These are phyloP conservation scores for Byasa hedistus DNA, from an alignment of 2,888 invertebrate genomes.

Conservation along the genomic window DNA sequence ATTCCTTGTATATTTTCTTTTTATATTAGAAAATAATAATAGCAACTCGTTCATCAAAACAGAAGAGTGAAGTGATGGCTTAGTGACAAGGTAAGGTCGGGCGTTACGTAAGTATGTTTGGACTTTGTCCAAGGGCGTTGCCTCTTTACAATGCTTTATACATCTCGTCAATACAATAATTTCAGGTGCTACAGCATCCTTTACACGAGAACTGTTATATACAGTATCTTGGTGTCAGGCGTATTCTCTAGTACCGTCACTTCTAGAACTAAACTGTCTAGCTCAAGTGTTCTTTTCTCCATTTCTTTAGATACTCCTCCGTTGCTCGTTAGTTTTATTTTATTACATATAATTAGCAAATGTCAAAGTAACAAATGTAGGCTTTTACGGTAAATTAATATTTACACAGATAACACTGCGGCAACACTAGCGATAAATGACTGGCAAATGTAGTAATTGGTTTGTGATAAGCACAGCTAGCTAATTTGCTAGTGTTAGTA, in stretches of 20 bases:
- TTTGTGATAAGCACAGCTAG: neutral
- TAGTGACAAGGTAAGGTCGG: neutral
- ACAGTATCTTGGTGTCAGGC: no score
- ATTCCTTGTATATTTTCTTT: no score
- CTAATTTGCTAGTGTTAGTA: neutral
- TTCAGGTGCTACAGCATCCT: no score
- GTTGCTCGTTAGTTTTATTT: no score
- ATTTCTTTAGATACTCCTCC: no score
- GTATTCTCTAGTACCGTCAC: no score
- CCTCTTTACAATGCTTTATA: neutral
- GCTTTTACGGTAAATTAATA: neutral
- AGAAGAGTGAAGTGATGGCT: neutral
- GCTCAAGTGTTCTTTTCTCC: no score
- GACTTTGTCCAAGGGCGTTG: constrained; percentile 5
- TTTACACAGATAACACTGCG: neutral
- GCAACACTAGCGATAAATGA: neutral
- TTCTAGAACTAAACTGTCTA: no score
- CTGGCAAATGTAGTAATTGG: neutral
- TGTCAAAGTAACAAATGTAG: no score
- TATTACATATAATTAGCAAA: neutral
- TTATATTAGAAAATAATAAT: no score
- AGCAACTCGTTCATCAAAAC: neutral
- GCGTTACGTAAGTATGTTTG: neutral
- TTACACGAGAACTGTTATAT: no score
- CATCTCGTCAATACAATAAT: neutral